Percentiles rank a stretch among this genome's conserved stretches.
These are phyloP conservation scores for Monarcha castaneiventris DNA, from an alignment of 2,113 vertebrate species.

Conservation along the genomic window DNA sequence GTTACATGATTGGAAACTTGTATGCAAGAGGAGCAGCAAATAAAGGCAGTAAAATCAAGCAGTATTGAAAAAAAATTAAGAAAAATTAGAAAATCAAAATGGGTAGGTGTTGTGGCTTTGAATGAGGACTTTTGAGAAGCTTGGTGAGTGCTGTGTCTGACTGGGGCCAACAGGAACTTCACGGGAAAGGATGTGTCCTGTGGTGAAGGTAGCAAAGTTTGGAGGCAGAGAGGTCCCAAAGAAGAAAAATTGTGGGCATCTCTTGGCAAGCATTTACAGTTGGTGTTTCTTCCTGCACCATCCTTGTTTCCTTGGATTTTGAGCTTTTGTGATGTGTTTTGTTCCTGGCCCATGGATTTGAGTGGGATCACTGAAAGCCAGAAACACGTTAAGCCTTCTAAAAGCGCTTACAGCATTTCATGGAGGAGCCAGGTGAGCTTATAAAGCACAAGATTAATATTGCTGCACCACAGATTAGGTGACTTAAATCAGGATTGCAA, in stretches of 20 bases:
- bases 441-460: background rate
- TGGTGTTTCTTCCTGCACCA: background rate
- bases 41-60: background rate
- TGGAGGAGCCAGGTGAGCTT: background rate
- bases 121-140: background rate
- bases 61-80: background rate
- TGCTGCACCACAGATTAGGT: background rate
- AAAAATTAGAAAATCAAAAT: background rate
- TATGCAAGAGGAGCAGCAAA: background rate
- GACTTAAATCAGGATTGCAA: background rate
- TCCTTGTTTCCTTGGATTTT: background rate
- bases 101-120: background rate
- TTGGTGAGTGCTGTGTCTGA: background rate
- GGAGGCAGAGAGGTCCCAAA: background rate
- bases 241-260: background rate
- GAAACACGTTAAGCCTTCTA: background rate
- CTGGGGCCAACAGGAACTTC: background rate
- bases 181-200: background rate
- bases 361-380: background rate
- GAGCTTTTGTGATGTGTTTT: background rate
- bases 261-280: background rate
- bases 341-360: background rate
- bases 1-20: background rate
- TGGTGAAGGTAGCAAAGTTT: background rate
- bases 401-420: background rate